Evolutionary conservation across 2,797 vertebrate species (phyloP).

Genomic region (Mastacembelus armatus): DNA sequence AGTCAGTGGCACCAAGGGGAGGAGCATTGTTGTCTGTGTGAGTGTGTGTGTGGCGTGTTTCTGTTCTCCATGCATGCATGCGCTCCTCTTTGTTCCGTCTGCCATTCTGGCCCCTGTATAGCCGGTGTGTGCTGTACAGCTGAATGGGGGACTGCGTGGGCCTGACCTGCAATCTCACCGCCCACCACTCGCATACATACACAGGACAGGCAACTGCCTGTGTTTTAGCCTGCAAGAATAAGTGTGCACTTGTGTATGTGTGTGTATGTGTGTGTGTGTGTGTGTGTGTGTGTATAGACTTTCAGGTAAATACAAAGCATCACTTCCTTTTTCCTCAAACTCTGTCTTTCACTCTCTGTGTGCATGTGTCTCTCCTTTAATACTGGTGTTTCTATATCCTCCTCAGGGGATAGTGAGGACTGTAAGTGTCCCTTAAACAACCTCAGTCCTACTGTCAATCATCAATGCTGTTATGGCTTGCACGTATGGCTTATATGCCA

Average conservation of each 20-base stretch:
- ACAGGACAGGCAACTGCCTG: constrained; percentile 55
- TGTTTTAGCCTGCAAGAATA: constrained; percentile 55
- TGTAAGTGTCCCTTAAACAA: constrained; percentile 79
- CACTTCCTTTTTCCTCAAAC: constrained; percentile 23
- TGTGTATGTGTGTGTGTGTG: not conserved
- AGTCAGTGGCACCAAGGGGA: constrained; percentile 1
- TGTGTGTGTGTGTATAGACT: constrained; percentile 20
- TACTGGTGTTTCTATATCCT: constrained; percentile 69
- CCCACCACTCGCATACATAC: constrained; percentile 74
- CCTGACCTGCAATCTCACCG: constrained; percentile 82
- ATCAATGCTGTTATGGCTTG: constrained; percentile 42
- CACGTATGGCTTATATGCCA: constrained; percentile 53
- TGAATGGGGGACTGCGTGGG: constrained; percentile 84
- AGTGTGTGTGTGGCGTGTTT: not conserved
- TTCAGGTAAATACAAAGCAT: constrained; percentile 55
- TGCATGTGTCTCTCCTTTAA: constrained; percentile 49
- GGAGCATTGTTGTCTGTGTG: constrained; percentile 19
- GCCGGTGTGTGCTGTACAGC: constrained; percentile 69
- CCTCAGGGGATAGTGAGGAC: constrained; percentile 66
- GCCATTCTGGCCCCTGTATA: constrained; percentile 65
- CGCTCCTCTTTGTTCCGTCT: constrained; percentile 68
- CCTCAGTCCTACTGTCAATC: constrained; percentile 71
- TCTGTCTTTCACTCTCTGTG: constrained; percentile 27
- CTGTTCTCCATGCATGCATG: constrained; percentile 37
- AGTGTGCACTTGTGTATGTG: too few species aligned